Conservation (phyloP, 92 coral and sea anemone species). For the Parazoanthus darwini region DNA sequence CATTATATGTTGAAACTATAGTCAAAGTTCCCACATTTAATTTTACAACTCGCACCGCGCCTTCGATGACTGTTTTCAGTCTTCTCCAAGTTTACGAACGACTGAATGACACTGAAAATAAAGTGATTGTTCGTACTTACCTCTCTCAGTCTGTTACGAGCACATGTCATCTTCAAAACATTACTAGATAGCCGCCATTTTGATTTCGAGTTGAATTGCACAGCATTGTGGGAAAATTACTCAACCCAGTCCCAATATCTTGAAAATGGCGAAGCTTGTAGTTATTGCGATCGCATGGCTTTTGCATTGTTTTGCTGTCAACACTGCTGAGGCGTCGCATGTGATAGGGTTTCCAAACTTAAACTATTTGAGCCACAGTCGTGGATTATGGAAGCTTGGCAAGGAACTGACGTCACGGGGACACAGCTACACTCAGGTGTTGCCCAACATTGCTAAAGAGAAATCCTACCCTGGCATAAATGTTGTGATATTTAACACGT, state of each 20-base stretch:
- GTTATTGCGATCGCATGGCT: not conserved
- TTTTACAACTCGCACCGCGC: too few species aligned
- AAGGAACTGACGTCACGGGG: slow-evolving; percentile 30
- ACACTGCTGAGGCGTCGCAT: not conserved
- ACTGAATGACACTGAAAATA: too few species aligned
- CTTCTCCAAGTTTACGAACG: too few species aligned
- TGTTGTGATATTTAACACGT: slow-evolving; percentile 34
- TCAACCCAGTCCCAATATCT: not conserved
- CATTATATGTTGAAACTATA: too few species aligned
- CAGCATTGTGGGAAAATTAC: not conserved
- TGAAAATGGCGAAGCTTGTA: not conserved
- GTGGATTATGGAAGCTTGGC: slow-evolving; percentile 41
- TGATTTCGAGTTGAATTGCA: not conserved
- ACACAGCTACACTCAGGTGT: slow-evolving; percentile 28
- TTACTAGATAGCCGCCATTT: not conserved
- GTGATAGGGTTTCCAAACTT: slow-evolving; percentile 32
- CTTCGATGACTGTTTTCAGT: too few species aligned
- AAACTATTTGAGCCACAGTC: slow-evolving; percentile 38
- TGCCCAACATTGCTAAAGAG: slow-evolving; percentile 23
- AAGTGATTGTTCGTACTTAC: too few species aligned
- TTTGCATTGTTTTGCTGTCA: not conserved
- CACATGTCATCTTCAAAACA: too few species aligned
- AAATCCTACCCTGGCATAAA: slow-evolving; percentile 1
- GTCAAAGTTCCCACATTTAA: too few species aligned
- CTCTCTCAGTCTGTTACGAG: too few species aligned